Percentiles rank a stretch among this genome's conserved stretches.
Conservation (phyloP, 2,888 invertebrate species). For the Platypus cylindrus region DNA sequence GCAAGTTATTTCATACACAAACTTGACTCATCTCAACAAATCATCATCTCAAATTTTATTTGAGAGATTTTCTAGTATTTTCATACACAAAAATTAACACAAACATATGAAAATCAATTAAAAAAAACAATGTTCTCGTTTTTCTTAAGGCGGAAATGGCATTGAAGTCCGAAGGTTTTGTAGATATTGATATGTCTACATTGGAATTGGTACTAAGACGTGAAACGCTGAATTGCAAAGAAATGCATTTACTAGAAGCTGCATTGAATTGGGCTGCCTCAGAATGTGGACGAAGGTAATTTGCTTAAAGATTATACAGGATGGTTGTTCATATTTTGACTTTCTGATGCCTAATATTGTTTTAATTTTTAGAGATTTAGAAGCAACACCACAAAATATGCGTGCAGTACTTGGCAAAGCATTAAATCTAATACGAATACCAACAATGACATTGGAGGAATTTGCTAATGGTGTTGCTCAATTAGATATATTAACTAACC, state of each 20-base stretch:
- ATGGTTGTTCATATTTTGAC: no score
- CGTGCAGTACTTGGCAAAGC: slow-evolving; percentile 62
- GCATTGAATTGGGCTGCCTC: slow-evolving; percentile 88
- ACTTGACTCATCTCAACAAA: no score
- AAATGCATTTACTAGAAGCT: slow-evolving; percentile 81
- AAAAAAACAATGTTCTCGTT: background rate
- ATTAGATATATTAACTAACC: slow-evolving; percentile 77
- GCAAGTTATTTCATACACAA: no score
- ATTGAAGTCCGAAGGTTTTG: slow-evolving; percentile 87
- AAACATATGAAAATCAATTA: background rate
- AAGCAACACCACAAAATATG: slow-evolving; percentile 68
- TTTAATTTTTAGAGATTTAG: slow-evolving; percentile 49
- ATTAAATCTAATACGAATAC: slow-evolving; percentile 79
- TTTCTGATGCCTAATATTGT: no score
- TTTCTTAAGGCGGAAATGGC: slow-evolving; percentile 81
- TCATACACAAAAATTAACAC: no score
- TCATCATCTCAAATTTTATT: no score
- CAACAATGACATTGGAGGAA: slow-evolving; percentile 86
- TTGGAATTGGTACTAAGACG: slow-evolving; percentile 81
- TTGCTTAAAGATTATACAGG: no score
- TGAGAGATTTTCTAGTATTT: no score
- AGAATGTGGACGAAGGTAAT: slow-evolving; percentile 58
- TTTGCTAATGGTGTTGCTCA: slow-evolving; percentile 94
- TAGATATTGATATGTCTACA: slow-evolving; percentile 89
- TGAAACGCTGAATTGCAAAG: slow-evolving; percentile 91